Evolutionary conservation across 2,797 vertebrate species (phyloP).

Genomic region (Rousettus madagascariensis): DNA sequence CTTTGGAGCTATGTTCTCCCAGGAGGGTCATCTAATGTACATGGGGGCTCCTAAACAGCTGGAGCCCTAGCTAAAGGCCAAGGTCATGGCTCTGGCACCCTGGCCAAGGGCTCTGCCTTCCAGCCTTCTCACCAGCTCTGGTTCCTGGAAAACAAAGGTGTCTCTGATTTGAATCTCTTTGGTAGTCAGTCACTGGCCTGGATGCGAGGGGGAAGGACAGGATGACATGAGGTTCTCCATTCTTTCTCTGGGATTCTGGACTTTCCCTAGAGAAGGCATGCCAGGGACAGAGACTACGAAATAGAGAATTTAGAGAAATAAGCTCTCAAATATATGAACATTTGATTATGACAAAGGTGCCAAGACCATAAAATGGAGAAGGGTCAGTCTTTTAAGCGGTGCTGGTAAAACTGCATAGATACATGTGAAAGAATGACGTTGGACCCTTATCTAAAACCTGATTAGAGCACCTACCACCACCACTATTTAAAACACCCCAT

Average conservation of each 20-base stretch:
- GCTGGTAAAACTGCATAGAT: background rate
- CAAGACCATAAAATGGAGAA: background rate
- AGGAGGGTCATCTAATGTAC: background rate
- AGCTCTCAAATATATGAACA: background rate
- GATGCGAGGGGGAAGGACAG: background rate
- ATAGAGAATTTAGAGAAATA: background rate
- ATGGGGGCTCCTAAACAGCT: background rate
- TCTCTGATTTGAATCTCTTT: background rate
- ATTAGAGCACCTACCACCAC: background rate
- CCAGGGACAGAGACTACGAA: background rate
- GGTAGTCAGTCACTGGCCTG: background rate
- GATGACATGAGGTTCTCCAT: rapidly evolving
- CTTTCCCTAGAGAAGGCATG: background rate
- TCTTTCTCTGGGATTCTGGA: background rate
- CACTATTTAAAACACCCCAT: background rate
- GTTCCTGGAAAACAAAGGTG: background rate
- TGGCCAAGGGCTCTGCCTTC: background rate
- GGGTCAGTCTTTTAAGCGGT: background rate
- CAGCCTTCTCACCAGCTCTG: background rate
- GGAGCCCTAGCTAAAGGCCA: background rate
- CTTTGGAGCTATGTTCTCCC: background rate
- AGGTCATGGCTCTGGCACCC: background rate
- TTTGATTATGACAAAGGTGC: background rate
- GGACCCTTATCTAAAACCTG: background rate
- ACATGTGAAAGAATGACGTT: background rate